Conservation (phyloP, 2,113 vertebrate species). For the Phyllostomus hastatus region DNA sequence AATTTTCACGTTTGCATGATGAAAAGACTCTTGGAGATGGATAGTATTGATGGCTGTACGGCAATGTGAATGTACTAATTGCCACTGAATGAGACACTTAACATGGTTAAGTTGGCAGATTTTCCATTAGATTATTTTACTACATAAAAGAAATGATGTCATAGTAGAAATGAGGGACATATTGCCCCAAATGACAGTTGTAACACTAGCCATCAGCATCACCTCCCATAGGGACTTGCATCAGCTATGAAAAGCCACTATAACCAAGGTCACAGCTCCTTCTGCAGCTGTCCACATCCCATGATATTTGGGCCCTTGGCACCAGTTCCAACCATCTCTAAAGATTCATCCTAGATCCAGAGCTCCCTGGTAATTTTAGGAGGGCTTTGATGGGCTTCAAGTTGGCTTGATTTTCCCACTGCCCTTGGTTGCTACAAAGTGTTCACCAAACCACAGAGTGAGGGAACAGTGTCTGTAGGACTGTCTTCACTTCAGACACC, state of each 20-base stretch:
- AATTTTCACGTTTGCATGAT: neutral
- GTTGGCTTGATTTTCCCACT: neutral
- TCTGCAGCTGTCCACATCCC: neutral
- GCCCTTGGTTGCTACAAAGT: neutral
- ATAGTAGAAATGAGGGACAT: neutral
- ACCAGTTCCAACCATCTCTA: neutral
- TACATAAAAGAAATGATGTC: neutral
- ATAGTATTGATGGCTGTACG: neutral
- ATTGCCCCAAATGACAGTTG: neutral
- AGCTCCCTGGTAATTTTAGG: neutral
- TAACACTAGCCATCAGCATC: neutral
- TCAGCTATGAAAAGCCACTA: neutral
- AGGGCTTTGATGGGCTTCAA: neutral
- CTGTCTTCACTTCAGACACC: neutral
- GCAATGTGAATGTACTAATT: neutral
- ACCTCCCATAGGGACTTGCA: neutral
- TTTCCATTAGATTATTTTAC: neutral
- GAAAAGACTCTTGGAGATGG: neutral
- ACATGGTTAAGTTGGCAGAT: neutral
- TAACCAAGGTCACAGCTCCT: neutral
- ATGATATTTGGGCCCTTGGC: neutral
- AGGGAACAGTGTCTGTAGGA: neutral
- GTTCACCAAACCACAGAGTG: neutral
- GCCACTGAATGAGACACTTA: neutral
- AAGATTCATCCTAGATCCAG: neutral